A percentile compares a stretch with the other conserved stretches of the same genome.
Conservation (phyloP, 1,140 invertebrate genomes). For the Kradibia gibbosae region DNA sequence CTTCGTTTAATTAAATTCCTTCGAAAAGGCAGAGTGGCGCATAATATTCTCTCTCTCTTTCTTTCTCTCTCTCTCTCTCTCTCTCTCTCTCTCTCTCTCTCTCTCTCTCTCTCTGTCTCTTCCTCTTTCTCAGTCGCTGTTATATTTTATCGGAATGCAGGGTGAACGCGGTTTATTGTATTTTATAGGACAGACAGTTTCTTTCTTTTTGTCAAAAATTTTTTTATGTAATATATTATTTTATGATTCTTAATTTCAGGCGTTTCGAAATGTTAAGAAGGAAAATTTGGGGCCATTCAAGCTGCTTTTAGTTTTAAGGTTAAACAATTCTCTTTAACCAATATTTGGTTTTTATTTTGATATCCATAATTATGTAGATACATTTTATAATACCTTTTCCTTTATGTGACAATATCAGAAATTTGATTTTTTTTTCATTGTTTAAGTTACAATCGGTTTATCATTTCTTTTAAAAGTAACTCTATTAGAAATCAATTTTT, state of each 20-base stretch:
- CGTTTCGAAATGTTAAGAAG: not conserved
- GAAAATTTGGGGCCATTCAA: not conserved
- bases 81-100: conserved; percentile 12
- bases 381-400: no score
- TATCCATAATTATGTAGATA: no score
- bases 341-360: no score
- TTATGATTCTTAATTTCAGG: not conserved
- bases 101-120: conserved; percentile 30
- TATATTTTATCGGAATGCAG: conserved; percentile 20
- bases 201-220: not conserved
- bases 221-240: not conserved
- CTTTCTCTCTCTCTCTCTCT: not conserved
- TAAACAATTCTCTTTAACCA: no score
- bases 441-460: no score
- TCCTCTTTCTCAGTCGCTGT: not conserved
- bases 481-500: no score
- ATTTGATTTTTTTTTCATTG: no score
- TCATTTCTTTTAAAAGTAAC: no score
- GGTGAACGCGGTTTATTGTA: not conserved
- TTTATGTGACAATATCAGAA: no score
- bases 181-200: not conserved
- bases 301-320: no score
- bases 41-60: conserved; percentile 56
- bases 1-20: conserved; percentile 75
- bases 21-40: not conserved